These are phyloP conservation scores for Caenorhabditis imperialis DNA, from an alignment of 2,888 invertebrate genomes.

Conservation along the genomic window DNA sequence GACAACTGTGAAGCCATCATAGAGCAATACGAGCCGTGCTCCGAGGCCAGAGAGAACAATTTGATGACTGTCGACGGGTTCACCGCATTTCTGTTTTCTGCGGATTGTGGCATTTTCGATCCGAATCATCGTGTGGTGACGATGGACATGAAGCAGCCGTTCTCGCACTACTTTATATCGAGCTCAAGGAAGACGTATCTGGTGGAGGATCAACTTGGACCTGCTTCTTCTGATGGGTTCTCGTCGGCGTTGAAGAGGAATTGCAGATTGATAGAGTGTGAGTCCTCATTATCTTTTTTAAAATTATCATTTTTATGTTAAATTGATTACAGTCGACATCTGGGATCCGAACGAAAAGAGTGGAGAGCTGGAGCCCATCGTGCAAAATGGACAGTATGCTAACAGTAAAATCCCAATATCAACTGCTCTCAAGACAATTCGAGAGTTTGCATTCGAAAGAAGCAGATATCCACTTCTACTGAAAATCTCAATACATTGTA, in stretches of 20 bases:
- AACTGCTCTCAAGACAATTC: constrained; percentile 79
- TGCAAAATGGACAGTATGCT: constrained; percentile 81
- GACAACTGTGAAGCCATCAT: constrained; percentile 81
- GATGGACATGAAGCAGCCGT: constrained; percentile 81
- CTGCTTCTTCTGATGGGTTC: constrained; percentile 81
- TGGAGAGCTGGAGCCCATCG: constrained; percentile 77
- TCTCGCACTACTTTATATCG: constrained; percentile 75
- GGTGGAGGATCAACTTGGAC: constrained; percentile 82
- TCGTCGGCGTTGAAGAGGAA: constrained; percentile 80
- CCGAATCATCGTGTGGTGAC: constrained; percentile 79
- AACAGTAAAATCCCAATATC: constrained; percentile 78
- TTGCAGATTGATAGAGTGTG: constrained; percentile 81
- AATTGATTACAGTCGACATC: constrained; percentile 81
- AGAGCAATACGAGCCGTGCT: constrained; percentile 81
- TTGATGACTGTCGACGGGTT: constrained; percentile 82
- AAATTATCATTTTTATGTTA: too few relatives aligned
- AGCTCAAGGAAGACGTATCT: constrained; percentile 65
- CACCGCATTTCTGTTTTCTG: constrained; percentile 79
- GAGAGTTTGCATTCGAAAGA: constrained; percentile 80
- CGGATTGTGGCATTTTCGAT: constrained; percentile 81
- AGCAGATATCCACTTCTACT: constrained; percentile 81
- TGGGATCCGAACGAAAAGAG: constrained; percentile 80
- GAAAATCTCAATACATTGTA: constrained; percentile 81
- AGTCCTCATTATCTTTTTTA: constrained; percentile 12
- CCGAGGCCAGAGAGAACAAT: constrained; percentile 80